Base-by-base conservation (phyloP, 2,113 vertebrate species). In the Mastomys natalensis region DNA sequence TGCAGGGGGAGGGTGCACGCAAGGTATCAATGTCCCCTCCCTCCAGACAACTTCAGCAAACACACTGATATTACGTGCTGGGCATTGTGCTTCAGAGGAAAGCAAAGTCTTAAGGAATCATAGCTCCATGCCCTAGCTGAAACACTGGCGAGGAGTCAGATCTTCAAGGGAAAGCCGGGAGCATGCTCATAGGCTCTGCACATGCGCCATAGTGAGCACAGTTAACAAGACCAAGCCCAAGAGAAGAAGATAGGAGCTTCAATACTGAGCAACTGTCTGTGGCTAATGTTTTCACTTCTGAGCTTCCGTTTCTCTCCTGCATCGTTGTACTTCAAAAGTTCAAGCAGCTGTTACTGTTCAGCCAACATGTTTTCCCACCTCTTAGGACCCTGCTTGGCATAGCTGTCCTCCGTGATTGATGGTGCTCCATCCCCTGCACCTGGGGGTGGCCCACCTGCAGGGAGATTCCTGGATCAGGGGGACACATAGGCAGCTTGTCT, bases 221-320 rank as follows among this genome's bases (percentile, higher is more conserved):
- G 37, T 92, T 86, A 68, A 81, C 58, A 94, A 90, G 96, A 93
- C 66, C 93, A 92, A 95, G 78, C 64, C 45, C 88, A 53, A 60
- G 13, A 78, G 17, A 96, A 15, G n/a, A 68, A 62, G 53, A 90
- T 22, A 53, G 5, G 19, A 3, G 31, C 74, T 92, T 96, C 55
- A 85, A 73, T 72, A 88, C 72, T 48, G 51, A 86, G 37, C 11
- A 64, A 72, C 45, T 60, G 81, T 48, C 78, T 80, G 74, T 60
- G 2, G 45, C 80, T 77, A 16, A 91, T 91, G 40, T 51, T 88
- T 92, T 91, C 58, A 64, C 53, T 81, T 82, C 76, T 87, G 68
- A 87, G 88, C 66, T 88, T 82, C 58, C 21, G 31, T 90, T 72
- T 93, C 64, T 74, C 40, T 81, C 70, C 66, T 87, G 86, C 19